These are phyloP conservation scores for Caretta caretta DNA, from an alignment of 2,113 vertebrate species.

Conservation along the genomic window DNA sequence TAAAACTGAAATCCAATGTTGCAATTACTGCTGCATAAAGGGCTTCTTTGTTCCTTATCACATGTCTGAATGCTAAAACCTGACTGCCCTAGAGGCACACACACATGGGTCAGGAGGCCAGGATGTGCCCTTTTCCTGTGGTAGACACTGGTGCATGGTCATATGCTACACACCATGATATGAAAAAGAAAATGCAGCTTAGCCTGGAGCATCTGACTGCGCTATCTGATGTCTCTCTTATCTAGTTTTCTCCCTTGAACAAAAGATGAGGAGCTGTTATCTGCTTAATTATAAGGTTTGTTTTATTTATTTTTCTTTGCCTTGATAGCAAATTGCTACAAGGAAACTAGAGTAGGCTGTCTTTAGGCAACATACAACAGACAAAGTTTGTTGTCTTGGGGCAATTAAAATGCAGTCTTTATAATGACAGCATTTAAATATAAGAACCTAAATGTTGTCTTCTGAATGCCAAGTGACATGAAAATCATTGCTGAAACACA, in stretches of 20 bases:
- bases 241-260: background rate
- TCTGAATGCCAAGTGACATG: background rate
- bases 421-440: background rate
- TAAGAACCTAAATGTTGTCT: background rate
- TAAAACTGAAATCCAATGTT: slow-evolving; percentile 74
- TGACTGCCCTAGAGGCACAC: slow-evolving; percentile 62
- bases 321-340: background rate
- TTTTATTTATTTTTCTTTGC: background rate
- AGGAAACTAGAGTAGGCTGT: background rate
- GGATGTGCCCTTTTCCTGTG: slow-evolving; percentile 32
- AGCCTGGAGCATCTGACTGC: accelerated
- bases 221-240: accelerated
- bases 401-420: background rate
- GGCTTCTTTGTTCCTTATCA: slow-evolving; percentile 71
- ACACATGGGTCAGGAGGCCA: slow-evolving; percentile 56
- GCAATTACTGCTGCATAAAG: slow-evolving; percentile 74
- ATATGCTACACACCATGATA: background rate
- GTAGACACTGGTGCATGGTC: accelerated
- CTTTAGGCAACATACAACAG: background rate
- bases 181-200: background rate
- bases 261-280: background rate
- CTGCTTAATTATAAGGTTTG: background rate
- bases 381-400: background rate
- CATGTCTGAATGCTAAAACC: slow-evolving; percentile 51
- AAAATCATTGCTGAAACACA: background rate